Base-by-base conservation (phyloP, 2,797 vertebrate genomes). In the Crypturellus tataupa region DNA sequence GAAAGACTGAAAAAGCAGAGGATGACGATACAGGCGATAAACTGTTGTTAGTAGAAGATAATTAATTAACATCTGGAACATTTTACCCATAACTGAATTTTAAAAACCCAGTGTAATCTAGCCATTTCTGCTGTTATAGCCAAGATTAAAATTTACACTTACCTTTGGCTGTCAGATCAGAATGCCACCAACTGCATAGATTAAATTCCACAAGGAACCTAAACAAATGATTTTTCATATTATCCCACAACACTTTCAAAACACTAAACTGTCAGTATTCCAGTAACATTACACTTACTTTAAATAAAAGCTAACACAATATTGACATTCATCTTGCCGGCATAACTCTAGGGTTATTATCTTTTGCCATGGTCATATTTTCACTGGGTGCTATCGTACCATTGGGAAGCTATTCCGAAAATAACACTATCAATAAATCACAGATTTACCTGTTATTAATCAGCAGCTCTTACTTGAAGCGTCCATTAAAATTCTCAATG, bases 141-240 rank as follows among this genome's bases (percentile, higher is more conserved):
- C 20, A 59, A 17, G n/a, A 75, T 82, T 65, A 73, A 40, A 78
- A 63, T 33, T 20, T 10, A 59, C 39, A 82, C 98, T 97, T 98
- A 99, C 99, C 99, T 98, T 98, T 99, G 62, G 98, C 98, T 87
- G 98, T 98, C 96, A 99, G 95, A 96, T 99, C 99, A 18, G 98
- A 99, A 96, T 99, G 97, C 99, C 99, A 99, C 99, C 99, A 99
- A 95, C 98, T 99, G 98, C 99, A 99, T 95, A 99, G 97, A 98
- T 99, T 99, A 97, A 99, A 99, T 98, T 99, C 99, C 87, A 99
- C 98, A 97, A 99, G 97, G 95, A 99, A 99, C 98, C 99, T 99
- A 97, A 95, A 97, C 27, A 96, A 96, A 96, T 44, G 69, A 97
- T 59, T 96, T 81, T 46, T 93, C 63, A 75, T 31, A 89, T 97